These are phyloP conservation scores for Sphaerophoria rueppellii DNA, from an alignment of 2,888 invertebrate genomes.

Conservation along the genomic window DNA sequence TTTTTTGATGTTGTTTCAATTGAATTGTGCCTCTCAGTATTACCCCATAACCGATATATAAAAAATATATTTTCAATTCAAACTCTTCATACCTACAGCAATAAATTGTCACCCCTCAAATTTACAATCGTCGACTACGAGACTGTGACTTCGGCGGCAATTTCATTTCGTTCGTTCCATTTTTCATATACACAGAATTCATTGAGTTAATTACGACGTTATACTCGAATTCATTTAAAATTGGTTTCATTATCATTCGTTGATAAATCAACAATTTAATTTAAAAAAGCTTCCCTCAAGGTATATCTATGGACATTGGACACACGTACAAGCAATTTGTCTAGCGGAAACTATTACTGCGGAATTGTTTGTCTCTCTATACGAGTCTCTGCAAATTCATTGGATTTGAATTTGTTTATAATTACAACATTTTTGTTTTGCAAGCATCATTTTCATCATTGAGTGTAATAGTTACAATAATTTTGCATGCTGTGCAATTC, in stretches of 20 bases:
- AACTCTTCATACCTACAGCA: neutral
- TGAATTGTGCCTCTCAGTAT: neutral
- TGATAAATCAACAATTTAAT: slow-evolving; percentile 70
- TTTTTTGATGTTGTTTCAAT: neutral
- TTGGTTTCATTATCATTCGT: slow-evolving; percentile 70
- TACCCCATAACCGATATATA: neutral
- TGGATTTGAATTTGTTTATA: slow-evolving; percentile 13
- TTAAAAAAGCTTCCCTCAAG: slow-evolving; percentile 30
- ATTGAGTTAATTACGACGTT: slow-evolving; percentile 68
- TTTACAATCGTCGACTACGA: neutral
- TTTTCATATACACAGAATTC: slow-evolving; percentile 38
- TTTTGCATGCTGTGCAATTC: slow-evolving; percentile 24
- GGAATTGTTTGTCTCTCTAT: neutral
- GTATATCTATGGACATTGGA: neutral
- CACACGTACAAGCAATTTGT: neutral
- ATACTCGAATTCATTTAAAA: slow-evolving; percentile 54
- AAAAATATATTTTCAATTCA: slow-evolving; percentile 26
- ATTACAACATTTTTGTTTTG: slow-evolving; percentile 30
- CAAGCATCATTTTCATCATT: neutral
- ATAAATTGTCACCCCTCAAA: slow-evolving; percentile 27
- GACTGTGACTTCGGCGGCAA: slow-evolving; percentile 25
- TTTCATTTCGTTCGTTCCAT: slow-evolving; percentile 15
- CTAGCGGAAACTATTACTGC: neutral
- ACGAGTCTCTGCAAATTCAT: slow-evolving; percentile 14
- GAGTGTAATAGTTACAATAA: slow-evolving; percentile 8